Base-by-base conservation (phyloP, 1,140 invertebrate species). In the Meloidogyne exigua region DNA sequence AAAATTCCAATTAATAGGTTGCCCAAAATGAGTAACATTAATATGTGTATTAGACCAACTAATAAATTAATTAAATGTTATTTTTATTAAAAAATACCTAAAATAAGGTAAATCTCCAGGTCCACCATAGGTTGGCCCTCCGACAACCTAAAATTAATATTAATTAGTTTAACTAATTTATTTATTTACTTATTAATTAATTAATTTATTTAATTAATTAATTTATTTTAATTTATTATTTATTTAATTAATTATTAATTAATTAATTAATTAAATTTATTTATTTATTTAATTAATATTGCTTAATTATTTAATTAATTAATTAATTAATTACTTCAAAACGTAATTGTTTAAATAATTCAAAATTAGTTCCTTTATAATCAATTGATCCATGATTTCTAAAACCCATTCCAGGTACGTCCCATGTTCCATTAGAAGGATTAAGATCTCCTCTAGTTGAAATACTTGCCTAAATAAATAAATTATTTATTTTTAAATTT, bases 1-100 rank as follows among this genome's bases (percentile, higher is more conserved):
- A 85, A 93, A 94, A 69, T 92, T 88, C 89, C 92, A 94, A 32
- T 90, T 80, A 83, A 93, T 91, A 0, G 93, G 93, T 69, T 93
- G 92, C 9, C 93, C 93, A 79, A 90, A 82, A 79, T 94, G 93
- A 4, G 90, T 89, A 9, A 89, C 87, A 78, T 89, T 90, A 28
- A 91, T 89, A 76, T 90, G 89, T 67, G 90, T 89, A 64, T 90
- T 89, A 18, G 91, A 91, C 93, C 93, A 95, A 80, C 91, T 90
- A 82, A 94, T 94, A 1, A 92, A 89, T 57, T 91, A 90, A 57
- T 15, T 15, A n/a, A 65, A 90, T 42, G 77, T n/a, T 15, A 42
- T 25, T 72, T 23, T 44, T 26, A 15, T 18, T 57, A 4, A 21
- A 68, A 62, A 42, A 12, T n/a, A 82, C 81, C 77, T 71, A 62